These are phyloP conservation scores for Blastobasis adustella DNA, from an alignment of 2,888 invertebrate species.

Conservation along the genomic window DNA sequence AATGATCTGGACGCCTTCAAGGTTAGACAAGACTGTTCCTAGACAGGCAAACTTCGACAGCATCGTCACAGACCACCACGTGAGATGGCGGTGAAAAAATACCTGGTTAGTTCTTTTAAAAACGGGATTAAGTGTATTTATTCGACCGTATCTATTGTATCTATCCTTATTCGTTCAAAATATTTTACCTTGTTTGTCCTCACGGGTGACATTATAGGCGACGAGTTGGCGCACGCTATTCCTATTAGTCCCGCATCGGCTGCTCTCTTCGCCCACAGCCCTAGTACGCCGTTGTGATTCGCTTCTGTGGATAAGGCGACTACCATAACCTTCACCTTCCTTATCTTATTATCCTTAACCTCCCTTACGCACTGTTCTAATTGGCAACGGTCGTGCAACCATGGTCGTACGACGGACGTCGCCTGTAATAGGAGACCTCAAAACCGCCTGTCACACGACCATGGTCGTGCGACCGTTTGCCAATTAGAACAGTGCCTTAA, in stretches of 20 bases:
- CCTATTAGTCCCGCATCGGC: conserved; percentile 84
- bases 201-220: conserved; percentile 91
- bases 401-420: neutral
- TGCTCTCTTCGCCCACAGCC: conserved; percentile 87
- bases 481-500: too few relatives aligned
- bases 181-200: conserved; percentile 37
- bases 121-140: too few relatives aligned
- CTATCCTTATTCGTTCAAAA: too few relatives aligned
- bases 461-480: neutral
- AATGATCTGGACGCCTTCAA: too few relatives aligned
- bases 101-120: too few relatives aligned
- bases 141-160: too few relatives aligned
- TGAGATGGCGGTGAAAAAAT: too few relatives aligned
- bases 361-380: neutral
- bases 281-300: conserved; percentile 93
- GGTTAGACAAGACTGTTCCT: too few relatives aligned
- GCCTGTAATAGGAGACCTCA: neutral
- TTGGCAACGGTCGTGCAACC: neutral
- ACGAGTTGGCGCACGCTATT: conserved; percentile 93
- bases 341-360: neutral
- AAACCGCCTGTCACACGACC: neutral
- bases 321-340: neutral
- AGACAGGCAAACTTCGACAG: too few relatives aligned
- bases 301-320: conserved; percentile 70
- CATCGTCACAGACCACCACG: too few relatives aligned